Evolutionary conservation across 2,113 vertebrate genomes (phyloP).

Genomic region (Cyanistes caeruleus): DNA sequence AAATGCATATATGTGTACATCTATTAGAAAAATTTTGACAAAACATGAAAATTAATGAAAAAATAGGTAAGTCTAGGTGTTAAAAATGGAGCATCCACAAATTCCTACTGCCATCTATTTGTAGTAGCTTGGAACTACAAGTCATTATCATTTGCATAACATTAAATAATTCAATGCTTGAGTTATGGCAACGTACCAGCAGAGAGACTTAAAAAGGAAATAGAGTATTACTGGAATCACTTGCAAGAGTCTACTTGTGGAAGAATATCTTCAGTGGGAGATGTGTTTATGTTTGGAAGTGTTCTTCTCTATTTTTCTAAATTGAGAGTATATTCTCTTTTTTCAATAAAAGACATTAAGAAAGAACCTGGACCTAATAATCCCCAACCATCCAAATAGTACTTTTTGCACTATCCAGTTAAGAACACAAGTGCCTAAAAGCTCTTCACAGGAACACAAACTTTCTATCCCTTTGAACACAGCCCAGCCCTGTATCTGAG

Average conservation of each 20-base stretch:
- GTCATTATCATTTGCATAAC: neutral
- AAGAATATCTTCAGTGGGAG: neutral
- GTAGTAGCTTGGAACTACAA: neutral
- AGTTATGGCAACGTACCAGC: neutral
- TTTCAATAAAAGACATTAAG: neutral
- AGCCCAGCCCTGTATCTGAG: neutral
- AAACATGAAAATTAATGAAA: neutral
- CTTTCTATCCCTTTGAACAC: neutral
- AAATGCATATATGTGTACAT: neutral
- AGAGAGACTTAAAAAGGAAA: neutral
- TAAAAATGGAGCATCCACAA: neutral
- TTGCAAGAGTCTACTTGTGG: neutral
- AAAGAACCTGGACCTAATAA: neutral
- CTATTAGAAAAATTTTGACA: neutral
- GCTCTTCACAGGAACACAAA: neutral
- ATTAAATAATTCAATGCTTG: neutral
- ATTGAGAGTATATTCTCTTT: neutral
- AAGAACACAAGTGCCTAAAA: neutral
- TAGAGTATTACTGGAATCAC: neutral
- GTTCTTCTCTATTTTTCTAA: neutral
- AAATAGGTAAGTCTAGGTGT: neutral
- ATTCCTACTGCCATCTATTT: slow-evolving; percentile 51
- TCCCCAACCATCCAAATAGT: neutral
- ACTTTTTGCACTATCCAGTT: neutral
- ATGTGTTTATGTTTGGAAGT: neutral